These are phyloP conservation scores for Nephila pilipes DNA, from an alignment of 1,140 invertebrate genomes.

Conservation along the genomic window DNA sequence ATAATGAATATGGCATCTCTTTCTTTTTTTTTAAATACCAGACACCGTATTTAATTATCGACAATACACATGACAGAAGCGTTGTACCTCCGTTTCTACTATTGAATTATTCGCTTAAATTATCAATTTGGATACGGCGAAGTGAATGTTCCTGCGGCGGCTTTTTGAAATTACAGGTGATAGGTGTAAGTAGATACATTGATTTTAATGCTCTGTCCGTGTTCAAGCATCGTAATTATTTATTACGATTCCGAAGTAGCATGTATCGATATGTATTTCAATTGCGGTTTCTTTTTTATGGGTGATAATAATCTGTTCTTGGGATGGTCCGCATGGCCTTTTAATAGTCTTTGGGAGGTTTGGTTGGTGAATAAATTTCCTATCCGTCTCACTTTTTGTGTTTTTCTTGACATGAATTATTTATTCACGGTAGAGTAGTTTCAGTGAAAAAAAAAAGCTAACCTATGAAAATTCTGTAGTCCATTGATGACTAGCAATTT, in stretches of 20 bases:
- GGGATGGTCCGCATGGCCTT: not conserved
- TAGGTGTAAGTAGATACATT: slow-evolving; percentile 16
- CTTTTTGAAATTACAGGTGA: slow-evolving; percentile 18
- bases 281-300: slow-evolving; percentile 1
- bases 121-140: slow-evolving; percentile 35
- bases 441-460: no score
- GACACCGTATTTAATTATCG: slow-evolving; percentile 13
- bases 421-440: not conserved
- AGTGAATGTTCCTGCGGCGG: not conserved
- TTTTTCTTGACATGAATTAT: not conserved
- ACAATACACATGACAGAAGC: slow-evolving; percentile 29
- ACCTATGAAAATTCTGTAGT: no score
- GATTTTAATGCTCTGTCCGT: slow-evolving; percentile 8
- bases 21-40: not conserved
- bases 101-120: not conserved
- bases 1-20: slow-evolving; percentile 4
- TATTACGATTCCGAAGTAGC: not conserved
- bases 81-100: not conserved
- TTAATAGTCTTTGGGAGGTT: not conserved
- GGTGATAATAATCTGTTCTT: not conserved
- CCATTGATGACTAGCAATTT: no score
- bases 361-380: not conserved
- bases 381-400: not conserved
- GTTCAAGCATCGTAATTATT: slow-evolving; percentile 21
- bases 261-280: not conserved